Percentiles rank a stretch among this genome's conserved stretches.
Conservation (phyloP, 1,140 invertebrate genomes). For the Pseudomyrmex dendroicus region DNA sequence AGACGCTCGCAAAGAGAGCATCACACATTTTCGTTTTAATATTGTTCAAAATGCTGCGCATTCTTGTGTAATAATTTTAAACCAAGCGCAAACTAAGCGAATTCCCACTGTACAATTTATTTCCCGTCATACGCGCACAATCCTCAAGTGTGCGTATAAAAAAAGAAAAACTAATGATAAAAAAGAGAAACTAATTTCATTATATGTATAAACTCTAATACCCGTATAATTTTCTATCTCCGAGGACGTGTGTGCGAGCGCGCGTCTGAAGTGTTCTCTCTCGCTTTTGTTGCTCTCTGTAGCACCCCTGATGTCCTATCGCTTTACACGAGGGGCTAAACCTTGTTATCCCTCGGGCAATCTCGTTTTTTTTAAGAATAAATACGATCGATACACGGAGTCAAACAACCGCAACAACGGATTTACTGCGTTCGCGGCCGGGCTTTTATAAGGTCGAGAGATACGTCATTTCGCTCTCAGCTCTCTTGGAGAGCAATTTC, state of each 20-base stretch:
- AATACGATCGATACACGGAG: slow-evolving; percentile 53
- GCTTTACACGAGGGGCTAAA: slow-evolving; percentile 46
- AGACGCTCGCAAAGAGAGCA: too few species aligned
- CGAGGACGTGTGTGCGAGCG: slow-evolving; percentile 1
- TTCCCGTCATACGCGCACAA: slow-evolving; percentile 7
- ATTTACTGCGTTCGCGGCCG: slow-evolving; percentile 38
- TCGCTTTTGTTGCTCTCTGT: slow-evolving; percentile 37
- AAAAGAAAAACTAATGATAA: not conserved
- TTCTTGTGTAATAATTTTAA: not conserved
- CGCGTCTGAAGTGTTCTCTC: slow-evolving; percentile 42
- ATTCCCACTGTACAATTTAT: slow-evolving; percentile 33
- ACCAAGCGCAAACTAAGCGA: not conserved
- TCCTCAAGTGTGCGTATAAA: slow-evolving; percentile 2
- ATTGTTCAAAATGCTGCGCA: not conserved
- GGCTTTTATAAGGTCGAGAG: slow-evolving; percentile 21
- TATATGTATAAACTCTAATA: not conserved
- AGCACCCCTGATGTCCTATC: slow-evolving; percentile 26
- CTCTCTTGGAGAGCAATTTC: slow-evolving; percentile 35
- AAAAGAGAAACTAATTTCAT: not conserved
- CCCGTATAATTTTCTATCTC: not conserved
- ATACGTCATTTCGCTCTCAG: slow-evolving; percentile 33
- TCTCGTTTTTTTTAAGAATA: slow-evolving; percentile 61
- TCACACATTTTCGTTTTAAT: not conserved
- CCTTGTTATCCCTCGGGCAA: slow-evolving; percentile 47
- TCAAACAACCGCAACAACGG: slow-evolving; percentile 44